phyloP scores from a whole-genome alignment of 2,113 vertebrate genomes.

The Empidonax alnorum region DNA sequence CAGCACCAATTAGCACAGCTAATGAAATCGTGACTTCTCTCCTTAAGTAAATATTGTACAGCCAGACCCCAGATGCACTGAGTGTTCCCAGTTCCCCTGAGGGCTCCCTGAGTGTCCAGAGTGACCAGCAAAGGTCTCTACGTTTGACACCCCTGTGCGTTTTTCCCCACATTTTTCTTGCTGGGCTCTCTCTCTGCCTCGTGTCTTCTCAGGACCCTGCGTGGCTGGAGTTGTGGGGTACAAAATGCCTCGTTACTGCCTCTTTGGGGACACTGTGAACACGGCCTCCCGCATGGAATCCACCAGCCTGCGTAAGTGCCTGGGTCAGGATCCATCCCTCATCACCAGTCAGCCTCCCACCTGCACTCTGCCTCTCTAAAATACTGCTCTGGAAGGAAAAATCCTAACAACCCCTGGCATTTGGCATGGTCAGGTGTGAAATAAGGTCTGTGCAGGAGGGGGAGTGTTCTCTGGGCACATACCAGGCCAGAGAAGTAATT shows the following conservation, averaged over 20 bases:
- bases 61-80: neutral
- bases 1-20: neutral
- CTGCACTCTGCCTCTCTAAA: neutral
- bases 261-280: conserved; percentile 85
- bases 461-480: neutral
- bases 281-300: conserved; percentile 85
- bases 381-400: neutral
- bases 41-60: neutral
- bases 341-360: neutral
- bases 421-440: neutral
- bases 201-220: conserved; percentile 71
- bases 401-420: accelerated
- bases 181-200: neutral
- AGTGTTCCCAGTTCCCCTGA: neutral
- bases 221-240: conserved; percentile 84
- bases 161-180: neutral
- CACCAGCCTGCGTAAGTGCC: conserved; percentile 78
- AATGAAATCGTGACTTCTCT: neutral
- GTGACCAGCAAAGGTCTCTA: neutral
- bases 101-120: neutral
- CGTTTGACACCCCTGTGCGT: neutral
- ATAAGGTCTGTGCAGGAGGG: neutral
- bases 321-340: accelerated
- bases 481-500: neutral
- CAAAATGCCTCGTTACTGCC: conserved; percentile 84